Evolutionary conservation across 2,888 invertebrate species (phyloP), one percentile per base, ranked within the genome.

Genomic region (Eudasyphora cyanicolor): DNA sequence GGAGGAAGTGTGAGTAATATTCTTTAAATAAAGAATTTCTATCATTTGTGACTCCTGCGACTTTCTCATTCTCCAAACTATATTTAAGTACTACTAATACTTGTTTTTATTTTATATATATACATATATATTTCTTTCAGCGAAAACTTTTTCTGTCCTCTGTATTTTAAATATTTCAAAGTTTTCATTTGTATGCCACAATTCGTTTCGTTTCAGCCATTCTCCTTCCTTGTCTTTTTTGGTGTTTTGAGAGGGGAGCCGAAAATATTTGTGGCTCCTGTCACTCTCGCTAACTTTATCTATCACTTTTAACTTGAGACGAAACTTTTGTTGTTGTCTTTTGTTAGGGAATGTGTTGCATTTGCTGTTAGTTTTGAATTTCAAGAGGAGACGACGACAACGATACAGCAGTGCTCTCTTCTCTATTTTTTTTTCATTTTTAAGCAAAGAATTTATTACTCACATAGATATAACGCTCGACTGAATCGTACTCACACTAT

Each of bases 211-310:
- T 64, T 64, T 10, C 19, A 2, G 62, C 29, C n/a, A n/a, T n/a
- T n/a, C n/a, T n/a, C n/a, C n/a, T n/a, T n/a, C n/a, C n/a, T 6
- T 71, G 3, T 45, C 1, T 54, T 54, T 35, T 14, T 14, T 24
- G 21, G 38, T 27, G 45, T n/a, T 29, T n/a, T n/a, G n/a, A n/a
- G n/a, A n/a, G n/a, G n/a, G n/a, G n/a, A n/a, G n/a, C n/a, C n/a
- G 17, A 24, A 57, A 54, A 32, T 57, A 71, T 71, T 54, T 51
- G 54, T 38, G 69, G 27, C 21, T 49, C 69, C 29, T 29, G 69
- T 69, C 49, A 29, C 60, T 29, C 42, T 69, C 49, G 42, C 60
- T 35, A 74, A 79, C 67, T 74, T 74, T 79, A 69, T 74, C 49
- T 49, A 75, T 74, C 49, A 75, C 45, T 57, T 75, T 24, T 32